These are phyloP conservation scores for Limenitis camilla DNA, from an alignment of 2,888 invertebrate genomes.

Conservation along the genomic window DNA sequence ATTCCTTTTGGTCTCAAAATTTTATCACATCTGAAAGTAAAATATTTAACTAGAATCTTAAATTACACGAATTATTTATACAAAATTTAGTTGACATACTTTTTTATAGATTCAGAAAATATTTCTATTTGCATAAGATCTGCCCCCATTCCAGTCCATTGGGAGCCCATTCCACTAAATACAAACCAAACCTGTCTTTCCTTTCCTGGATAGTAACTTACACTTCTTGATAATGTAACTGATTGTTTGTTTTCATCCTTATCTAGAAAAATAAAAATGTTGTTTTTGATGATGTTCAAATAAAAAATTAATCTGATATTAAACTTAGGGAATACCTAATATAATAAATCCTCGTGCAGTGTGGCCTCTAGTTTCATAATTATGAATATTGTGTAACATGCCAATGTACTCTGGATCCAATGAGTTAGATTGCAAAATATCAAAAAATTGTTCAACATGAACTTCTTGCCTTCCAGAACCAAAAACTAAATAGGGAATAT, in stretches of 20 bases:
- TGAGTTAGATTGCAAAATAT: slow-evolving; percentile 38
- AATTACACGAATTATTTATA: not conserved
- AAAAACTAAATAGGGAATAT: slow-evolving; percentile 63
- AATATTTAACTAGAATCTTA: too few relatives aligned
- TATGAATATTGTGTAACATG: slow-evolving; percentile 62
- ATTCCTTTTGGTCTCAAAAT: slow-evolving; percentile 76
- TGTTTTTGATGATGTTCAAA: too few relatives aligned
- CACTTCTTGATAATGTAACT: slow-evolving; percentile 68
- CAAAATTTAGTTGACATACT: slow-evolving; percentile 27
- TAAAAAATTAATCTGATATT: too few relatives aligned
- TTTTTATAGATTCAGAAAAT: slow-evolving; percentile 69
- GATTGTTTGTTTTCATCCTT: not conserved
- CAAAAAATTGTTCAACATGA: slow-evolving; percentile 46
- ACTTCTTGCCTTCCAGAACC: slow-evolving; percentile 74
- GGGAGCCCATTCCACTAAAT: too few relatives aligned
- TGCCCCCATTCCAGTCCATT: slow-evolving; percentile 79
- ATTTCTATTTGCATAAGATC: slow-evolving; percentile 75
- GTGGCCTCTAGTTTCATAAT: slow-evolving; percentile 69
- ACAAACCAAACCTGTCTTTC: slow-evolving; percentile 77
- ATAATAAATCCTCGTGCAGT: not conserved
- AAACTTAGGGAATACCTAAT: not conserved
- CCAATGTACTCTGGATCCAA: slow-evolving; percentile 67
- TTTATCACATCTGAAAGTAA: slow-evolving; percentile 66
- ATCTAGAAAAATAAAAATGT: not conserved
- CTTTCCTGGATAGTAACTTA: slow-evolving; percentile 37